Evolutionary conservation across 2,888 invertebrate species (phyloP).

Genomic region (Podabrus alpinus): DNA sequence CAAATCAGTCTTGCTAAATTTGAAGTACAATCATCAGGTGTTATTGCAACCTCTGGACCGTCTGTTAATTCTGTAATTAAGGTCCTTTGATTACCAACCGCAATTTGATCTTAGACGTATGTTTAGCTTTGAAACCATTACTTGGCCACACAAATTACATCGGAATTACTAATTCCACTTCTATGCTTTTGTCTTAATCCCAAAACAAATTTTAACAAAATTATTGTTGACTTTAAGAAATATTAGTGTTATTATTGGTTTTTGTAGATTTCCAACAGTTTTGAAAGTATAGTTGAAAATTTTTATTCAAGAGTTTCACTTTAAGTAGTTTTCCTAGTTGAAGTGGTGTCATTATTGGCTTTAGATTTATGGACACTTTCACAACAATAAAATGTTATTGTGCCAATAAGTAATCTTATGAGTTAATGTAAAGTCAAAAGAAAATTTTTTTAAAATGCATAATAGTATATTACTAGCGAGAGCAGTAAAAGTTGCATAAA

Average conservation of each 20-base stretch:
- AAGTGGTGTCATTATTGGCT: not conserved
- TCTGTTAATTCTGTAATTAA: constrained; percentile 37
- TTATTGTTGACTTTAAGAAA: not conserved
- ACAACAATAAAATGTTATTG: not conserved
- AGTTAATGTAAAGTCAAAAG: not conserved
- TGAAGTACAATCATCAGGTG: constrained; percentile 21
- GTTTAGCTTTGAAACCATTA: constrained; percentile 21
- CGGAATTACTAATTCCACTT: constrained; percentile 19
- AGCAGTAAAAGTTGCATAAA: no score
- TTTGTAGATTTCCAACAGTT: not conserved
- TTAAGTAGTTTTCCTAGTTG: not conserved
- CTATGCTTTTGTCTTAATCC: constrained; percentile 7
- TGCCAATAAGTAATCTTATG: not conserved
- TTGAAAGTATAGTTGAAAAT: not conserved
- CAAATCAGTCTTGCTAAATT: not conserved
- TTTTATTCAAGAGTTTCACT: not conserved
- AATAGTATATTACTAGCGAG: no score
- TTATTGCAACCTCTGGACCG: constrained; percentile 26
- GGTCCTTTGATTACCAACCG: constrained; percentile 38
- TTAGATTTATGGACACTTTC: not conserved
- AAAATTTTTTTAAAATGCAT: no score
- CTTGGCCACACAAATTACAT: constrained; percentile 23
- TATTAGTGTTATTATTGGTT: not conserved
- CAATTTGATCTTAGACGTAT: constrained; percentile 33
- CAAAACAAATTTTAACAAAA: not conserved